Evolutionary conservation across 1,140 invertebrate species (phyloP).

Genomic region (Plectrocnemia conspersa): DNA sequence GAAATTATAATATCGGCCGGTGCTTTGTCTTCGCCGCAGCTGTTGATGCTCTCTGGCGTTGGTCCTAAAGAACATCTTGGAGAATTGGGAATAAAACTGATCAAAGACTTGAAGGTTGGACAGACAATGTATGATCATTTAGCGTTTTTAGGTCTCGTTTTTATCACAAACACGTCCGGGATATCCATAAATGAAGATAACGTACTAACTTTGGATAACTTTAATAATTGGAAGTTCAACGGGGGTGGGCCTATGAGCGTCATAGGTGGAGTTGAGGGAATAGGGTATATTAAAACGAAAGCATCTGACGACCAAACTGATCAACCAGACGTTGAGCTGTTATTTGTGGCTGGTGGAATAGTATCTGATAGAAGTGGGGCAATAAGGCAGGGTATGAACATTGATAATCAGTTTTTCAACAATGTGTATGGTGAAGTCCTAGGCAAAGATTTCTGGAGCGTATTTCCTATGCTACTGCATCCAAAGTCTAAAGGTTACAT

Average conservation of each 20-base stretch:
- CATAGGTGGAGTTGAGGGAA: constrained; percentile 54
- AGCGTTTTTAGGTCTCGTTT: constrained; percentile 60
- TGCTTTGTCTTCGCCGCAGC: constrained; percentile 65
- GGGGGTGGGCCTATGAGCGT: constrained; percentile 50
- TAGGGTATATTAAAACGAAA: constrained; percentile 56
- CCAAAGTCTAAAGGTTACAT: constrained; percentile 70
- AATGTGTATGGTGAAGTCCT: constrained; percentile 51
- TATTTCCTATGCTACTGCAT: constrained; percentile 52
- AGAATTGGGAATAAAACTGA: constrained; percentile 56
- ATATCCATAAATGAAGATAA: constrained; percentile 40
- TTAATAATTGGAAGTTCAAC: constrained; percentile 42
- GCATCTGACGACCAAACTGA: constrained; percentile 50
- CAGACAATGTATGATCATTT: constrained; percentile 66
- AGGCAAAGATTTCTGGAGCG: constrained; percentile 45
- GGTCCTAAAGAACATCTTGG: constrained; percentile 59
- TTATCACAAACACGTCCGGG: constrained; percentile 51
- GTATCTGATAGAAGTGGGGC: constrained; percentile 60
- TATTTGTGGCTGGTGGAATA: constrained; percentile 54
- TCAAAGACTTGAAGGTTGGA: constrained; percentile 64
- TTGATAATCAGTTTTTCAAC: constrained; percentile 56
- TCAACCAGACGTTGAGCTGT: constrained; percentile 61
- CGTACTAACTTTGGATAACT: constrained; percentile 40
- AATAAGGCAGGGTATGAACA: constrained; percentile 53
- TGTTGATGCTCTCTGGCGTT: constrained; percentile 71
- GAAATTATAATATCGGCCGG: constrained; percentile 65